Conservation (phyloP, 2,888 invertebrate species). For the Lampropteryx suffumata region DNA sequence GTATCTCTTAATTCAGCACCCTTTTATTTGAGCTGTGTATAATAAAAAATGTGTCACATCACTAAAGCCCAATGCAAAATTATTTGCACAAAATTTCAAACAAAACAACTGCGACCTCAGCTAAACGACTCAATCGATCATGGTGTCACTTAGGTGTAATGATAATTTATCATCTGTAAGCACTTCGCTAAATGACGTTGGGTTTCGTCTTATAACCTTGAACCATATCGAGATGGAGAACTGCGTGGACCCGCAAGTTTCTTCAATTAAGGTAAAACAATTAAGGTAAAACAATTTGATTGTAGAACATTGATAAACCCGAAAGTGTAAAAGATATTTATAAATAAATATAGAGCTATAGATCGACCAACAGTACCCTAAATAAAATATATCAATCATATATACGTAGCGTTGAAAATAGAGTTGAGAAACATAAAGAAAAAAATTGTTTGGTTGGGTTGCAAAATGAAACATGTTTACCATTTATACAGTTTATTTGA, state of each 20-base stretch:
- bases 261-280: too few species aligned
- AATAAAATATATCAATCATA: too few species aligned
- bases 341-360: too few species aligned
- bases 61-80: slow-evolving; percentile 2
- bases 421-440: neutral
- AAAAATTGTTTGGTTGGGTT: neutral
- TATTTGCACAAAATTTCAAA: slow-evolving; percentile 27
- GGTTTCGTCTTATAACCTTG: slow-evolving; percentile 15
- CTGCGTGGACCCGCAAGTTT: too few species aligned
- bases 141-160: slow-evolving; percentile 52
- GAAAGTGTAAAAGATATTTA: too few species aligned
- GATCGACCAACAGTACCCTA: too few species aligned
- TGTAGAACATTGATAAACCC: too few species aligned
- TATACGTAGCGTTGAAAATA: too few species aligned
- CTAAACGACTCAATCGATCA: slow-evolving; percentile 57
- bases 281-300: too few species aligned
- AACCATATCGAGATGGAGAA: slow-evolving; percentile 22
- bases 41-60: neutral
- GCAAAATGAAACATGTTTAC: slow-evolving; percentile 8
- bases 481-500: slow-evolving; percentile 10
- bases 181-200: slow-evolving; percentile 46
- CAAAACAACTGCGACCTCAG: slow-evolving; percentile 36
- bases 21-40: neutral
- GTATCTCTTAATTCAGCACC: neutral
- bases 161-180: slow-evolving; percentile 59